Evolutionary conservation across 2,888 invertebrate genomes (phyloP), one percentile per base, ranked within the genome.

Genomic region (Ariolimax columbianus): DNA sequence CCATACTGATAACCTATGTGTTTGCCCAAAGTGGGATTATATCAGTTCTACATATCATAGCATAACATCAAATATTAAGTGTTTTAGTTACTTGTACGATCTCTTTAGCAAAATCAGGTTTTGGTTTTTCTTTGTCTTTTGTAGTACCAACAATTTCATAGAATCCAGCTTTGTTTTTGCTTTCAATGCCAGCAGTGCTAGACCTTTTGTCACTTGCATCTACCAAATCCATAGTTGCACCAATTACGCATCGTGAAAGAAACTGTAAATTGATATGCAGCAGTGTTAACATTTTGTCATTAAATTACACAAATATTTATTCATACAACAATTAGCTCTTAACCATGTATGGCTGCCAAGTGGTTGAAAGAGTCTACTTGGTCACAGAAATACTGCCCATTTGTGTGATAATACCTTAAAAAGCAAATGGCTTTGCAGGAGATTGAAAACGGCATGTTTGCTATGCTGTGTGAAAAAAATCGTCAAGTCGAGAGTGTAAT

Each of bases 131-230:
- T 88, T 89, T 89, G 83, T 93, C 89, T 79, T 92, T 92, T n/a
- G 93, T 87, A 14, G 94, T 94, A 33, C 93, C 94, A 88, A 93
- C 91, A 87, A 94, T 90, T 85, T 94, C 92, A 89, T 92, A 94
- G 85, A 92, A 93, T 6, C 93, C 93, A 83, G 93, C 93, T 83
- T 93, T 93, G 23, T 89, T 90, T 38, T 87, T 87, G 91, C 87
- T 43, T 3, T 73, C 73, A 30, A 90, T 82, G n/a, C 88, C 89
- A 83, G 90, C 91, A 30, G 89, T 89, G 3, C 92, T 91, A 77
- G 88, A 90, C 30, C 90, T 91, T 87, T 93, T 93, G 79, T 93
- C 94, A 83, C 93, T 93, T 82, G 93, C 93, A 73, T 94, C 94
- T 33, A 89, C 90, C 77, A 93, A 93, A 59, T 94, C 93, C n/a